Evolutionary conservation across 2,888 invertebrate genomes (phyloP), one percentile per base, ranked within the genome.

Genomic region (Cryptocephalus primarius): DNA sequence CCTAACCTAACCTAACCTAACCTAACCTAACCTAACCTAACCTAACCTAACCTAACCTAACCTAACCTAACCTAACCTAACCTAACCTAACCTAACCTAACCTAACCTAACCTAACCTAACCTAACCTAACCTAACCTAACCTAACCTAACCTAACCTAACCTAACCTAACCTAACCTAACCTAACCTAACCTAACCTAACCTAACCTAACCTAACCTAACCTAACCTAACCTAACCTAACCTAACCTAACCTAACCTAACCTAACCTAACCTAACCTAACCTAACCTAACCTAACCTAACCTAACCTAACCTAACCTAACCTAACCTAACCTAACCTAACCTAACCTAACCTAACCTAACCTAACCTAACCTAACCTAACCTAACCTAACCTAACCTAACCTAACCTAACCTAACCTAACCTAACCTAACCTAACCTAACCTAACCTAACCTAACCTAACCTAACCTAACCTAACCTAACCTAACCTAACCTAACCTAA

Each of bases 401-500:
- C 42, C 31, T 42, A 31, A 42, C 42, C 42, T 31, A 31, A 42
- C 42, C 42, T 31, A 10, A 42, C 42, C 42, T 42, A 31, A 42
- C 31, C 42, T n/a, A n/a, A n/a, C n/a, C n/a, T 31, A 31, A 42
- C 42, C 42, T 42, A 10, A 42, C 42, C 32, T 31, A 31, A 42
- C 42, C 42, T 42, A 31, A 42, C 31, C 42, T 22, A 22, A 22
- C 22, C 22, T 22, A 22, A 22, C 22, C 22, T 22, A 22, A 22
- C 22, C 36, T 36, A 40, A n/a, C 11, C 22, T 42, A 10, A 33
- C 43, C 43, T 43, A 33, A 43, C 43, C 43, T 43, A 33, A 50
- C 47, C 50, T 56, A 55, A 58, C 53, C 55, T 55, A 55, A 57
- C 50, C 51, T 47, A 44, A 54, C 50, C 52, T 55, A 51, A 55